Percentiles rank a stretch among this genome's conserved stretches.
These are phyloP conservation scores for Alectura lathami DNA, from an alignment of 2,113 vertebrate species.

Conservation along the genomic window DNA sequence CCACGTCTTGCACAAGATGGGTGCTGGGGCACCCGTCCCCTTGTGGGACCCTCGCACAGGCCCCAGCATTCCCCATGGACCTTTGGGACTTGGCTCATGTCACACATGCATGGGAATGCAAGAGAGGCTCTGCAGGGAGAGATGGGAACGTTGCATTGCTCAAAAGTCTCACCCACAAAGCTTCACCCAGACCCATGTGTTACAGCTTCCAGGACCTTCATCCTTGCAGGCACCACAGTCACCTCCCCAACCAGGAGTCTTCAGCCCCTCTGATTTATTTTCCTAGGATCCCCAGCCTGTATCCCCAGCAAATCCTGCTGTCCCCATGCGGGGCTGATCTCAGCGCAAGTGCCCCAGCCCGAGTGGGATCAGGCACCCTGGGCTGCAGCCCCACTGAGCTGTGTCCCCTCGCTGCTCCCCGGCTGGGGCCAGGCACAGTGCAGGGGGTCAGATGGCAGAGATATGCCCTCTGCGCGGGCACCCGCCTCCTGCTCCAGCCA, in stretches of 20 bases:
- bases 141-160: background rate
- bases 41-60: background rate
- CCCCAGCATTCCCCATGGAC: background rate
- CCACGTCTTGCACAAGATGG: accelerated
- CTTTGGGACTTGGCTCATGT: accelerated
- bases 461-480: background rate
- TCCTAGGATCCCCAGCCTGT: background rate
- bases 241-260: background rate
- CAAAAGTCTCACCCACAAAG: background rate
- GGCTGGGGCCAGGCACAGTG: accelerated
- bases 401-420: accelerated
- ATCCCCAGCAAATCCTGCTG: background rate
- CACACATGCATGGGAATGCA: accelerated
- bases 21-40: accelerated
- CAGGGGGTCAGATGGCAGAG: background rate
- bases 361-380: accelerated
- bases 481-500: background rate
- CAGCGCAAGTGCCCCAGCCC: background rate
- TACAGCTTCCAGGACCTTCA: accelerated
- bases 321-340: accelerated
- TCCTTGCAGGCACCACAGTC: background rate
- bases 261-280: background rate
- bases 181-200: background rate
- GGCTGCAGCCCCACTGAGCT: background rate
- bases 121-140: background rate